Percentiles rank a stretch among this genome's conserved stretches.
Conservation (phyloP, 2,113 vertebrate genomes). For the Orycteropus afer region DNA sequence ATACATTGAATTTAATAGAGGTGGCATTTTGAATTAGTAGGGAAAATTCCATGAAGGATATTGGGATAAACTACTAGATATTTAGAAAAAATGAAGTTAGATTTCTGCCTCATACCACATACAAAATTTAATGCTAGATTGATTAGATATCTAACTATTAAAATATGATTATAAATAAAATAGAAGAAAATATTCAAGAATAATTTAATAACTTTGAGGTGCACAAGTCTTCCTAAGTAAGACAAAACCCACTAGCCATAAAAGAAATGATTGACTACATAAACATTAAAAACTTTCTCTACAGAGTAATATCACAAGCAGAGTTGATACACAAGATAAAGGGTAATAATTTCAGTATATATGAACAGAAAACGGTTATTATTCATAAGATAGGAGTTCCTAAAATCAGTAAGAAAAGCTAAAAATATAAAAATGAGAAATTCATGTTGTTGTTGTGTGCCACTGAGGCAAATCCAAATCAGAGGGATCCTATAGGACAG, state of each 20-base stretch:
- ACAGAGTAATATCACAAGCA: neutral
- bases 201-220: neutral
- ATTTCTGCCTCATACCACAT: neutral
- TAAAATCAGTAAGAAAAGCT: conserved; percentile 4
- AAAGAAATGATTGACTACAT: neutral
- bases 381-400: neutral
- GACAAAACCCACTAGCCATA: neutral
- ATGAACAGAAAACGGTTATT: neutral
- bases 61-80: neutral
- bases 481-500: too few species aligned
- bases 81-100: neutral
- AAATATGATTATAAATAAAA: neutral
- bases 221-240: neutral
- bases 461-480: too few species aligned
- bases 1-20: neutral
- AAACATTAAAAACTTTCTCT: neutral
- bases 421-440: conserved; percentile 28
- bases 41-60: neutral
- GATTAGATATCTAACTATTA: conserved; percentile 26
- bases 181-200: neutral
- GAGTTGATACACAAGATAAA: conserved; percentile 11
- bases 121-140: neutral
- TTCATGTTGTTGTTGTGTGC: neutral
- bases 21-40: neutral
- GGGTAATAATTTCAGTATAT: neutral